These are phyloP conservation scores for Chaetodon trifascialis DNA, from an alignment of 2,113 vertebrate genomes.

Conservation along the genomic window DNA sequence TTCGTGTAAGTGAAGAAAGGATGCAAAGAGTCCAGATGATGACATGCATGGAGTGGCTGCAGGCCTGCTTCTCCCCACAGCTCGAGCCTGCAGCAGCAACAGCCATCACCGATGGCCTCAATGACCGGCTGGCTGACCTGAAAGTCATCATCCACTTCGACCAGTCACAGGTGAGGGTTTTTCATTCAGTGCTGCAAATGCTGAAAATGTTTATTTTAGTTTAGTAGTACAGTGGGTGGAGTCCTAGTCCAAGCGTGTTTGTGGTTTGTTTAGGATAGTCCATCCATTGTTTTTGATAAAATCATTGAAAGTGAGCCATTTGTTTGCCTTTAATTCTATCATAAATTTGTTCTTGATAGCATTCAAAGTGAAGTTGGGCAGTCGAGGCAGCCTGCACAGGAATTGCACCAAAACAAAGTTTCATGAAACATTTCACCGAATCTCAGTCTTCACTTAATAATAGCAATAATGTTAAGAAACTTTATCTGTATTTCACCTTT, in stretches of 20 bases:
- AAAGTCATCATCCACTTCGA: constrained; percentile 95
- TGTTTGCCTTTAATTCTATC: no score
- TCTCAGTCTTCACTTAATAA: no score
- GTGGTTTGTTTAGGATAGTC: not conserved
- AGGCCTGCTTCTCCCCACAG: constrained; percentile 91
- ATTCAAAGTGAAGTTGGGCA: no score
- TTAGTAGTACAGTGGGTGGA: not conserved
- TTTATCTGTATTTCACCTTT: no score
- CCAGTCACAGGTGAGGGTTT: constrained; percentile 90
- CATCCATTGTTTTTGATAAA: no score
- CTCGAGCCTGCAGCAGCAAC: constrained; percentile 82
- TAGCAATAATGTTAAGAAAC: no score
- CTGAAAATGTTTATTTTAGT: not conserved
- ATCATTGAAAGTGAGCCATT: no score
- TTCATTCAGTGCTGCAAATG: not conserved
- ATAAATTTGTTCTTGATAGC: no score
- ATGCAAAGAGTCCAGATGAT: constrained; percentile 90
- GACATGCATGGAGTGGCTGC: constrained; percentile 93
- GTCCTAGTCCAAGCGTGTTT: not conserved
- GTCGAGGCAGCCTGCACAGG: no score
- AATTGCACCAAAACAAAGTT: no score
- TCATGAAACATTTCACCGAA: no score
- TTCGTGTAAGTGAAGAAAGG: constrained; percentile 92
- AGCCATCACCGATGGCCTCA: constrained; percentile 83
- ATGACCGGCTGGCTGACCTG: constrained; percentile 88